Evolutionary conservation across 1,140 invertebrate genomes (phyloP).

Genomic region (Drosophila nigromelanica): DNA sequence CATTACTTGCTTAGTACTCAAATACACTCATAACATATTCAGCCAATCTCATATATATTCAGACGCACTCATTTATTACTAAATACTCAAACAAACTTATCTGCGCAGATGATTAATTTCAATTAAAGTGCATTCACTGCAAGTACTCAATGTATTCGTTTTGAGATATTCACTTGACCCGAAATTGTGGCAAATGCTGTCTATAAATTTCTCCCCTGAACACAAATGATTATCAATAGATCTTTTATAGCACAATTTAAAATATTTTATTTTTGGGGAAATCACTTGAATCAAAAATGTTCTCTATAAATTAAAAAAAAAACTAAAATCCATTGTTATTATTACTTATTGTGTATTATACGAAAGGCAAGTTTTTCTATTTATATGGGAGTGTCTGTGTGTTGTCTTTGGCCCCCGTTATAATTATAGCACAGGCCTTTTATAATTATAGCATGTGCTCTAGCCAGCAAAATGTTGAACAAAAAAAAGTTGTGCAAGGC

Average conservation of each 20-base stretch:
- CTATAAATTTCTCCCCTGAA: no score
- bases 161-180: background rate
- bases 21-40: background rate
- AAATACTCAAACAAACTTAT: no score
- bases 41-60: background rate
- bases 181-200: no score
- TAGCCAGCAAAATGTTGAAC: constrained; percentile 30
- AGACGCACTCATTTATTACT: no score
- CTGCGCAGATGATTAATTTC: no score
- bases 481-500: constrained; percentile 51
- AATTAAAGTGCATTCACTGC: no score
- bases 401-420: constrained; percentile 65
- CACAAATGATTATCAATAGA: background rate
- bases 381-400: constrained; percentile 69
- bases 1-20: background rate
- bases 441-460: constrained; percentile 69
- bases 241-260: background rate
- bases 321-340: background rate
- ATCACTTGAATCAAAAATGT: background rate
- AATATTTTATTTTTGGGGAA: background rate
- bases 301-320: background rate
- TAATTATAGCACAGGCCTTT: constrained; percentile 73
- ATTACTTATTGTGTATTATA: constrained; percentile 12
- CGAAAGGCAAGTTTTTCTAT: constrained; percentile 44
- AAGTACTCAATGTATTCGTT: background rate